Evolutionary conservation across 2,797 vertebrate genomes (phyloP).

Genomic region (Pampus argenteus): DNA sequence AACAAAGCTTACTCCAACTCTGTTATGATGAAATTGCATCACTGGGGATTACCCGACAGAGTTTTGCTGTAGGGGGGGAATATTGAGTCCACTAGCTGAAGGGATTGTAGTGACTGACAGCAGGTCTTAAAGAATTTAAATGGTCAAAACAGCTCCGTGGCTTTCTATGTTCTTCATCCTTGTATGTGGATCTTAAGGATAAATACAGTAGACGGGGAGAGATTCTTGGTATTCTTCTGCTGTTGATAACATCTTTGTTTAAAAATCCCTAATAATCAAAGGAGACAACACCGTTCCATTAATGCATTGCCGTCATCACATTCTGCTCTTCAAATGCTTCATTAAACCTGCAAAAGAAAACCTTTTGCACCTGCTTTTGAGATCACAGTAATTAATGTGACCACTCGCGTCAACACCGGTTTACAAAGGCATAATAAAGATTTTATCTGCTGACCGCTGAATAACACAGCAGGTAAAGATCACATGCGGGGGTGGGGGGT

Average conservation of each 20-base stretch:
- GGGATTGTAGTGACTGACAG: constrained; percentile 7
- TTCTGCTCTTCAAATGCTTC: constrained; percentile 32
- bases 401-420: constrained; percentile 36
- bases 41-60: constrained; percentile 25
- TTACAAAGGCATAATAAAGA: constrained; percentile 16
- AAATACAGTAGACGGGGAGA: background rate
- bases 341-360: constrained; percentile 38
- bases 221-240: background rate
- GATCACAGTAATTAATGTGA: constrained; percentile 43
- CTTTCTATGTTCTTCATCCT: constrained; percentile 17
- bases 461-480: no score
- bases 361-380: constrained; percentile 28
- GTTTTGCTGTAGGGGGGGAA: constrained; percentile 8
- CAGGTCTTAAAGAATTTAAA: constrained; percentile 14
- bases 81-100: background rate
- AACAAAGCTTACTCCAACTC: constrained; percentile 41
- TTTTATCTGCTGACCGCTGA: constrained; percentile 16
- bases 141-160: constrained; percentile 3
- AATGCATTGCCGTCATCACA: constrained; percentile 22
- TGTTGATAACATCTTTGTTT: constrained; percentile 36
- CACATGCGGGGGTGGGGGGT: no score
- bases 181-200: background rate
- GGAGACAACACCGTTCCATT: constrained; percentile 33
- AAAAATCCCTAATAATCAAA: constrained; percentile 43
- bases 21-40: constrained; percentile 42